phyloP scores from a whole-genome alignment of 2,797 vertebrate genomes.

The Rhinella marina region DNA sequence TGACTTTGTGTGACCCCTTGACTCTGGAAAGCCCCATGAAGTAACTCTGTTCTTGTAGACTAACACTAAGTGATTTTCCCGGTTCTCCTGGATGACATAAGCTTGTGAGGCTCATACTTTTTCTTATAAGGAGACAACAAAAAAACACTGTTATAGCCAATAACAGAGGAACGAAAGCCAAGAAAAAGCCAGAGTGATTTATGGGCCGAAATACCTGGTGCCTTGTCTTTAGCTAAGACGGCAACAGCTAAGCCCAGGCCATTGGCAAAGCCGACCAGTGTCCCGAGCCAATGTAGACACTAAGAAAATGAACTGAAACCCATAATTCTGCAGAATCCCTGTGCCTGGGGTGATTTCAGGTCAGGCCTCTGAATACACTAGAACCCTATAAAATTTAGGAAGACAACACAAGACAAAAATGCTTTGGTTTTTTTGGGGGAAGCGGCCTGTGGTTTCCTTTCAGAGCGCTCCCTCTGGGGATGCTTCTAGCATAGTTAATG shows the following conservation, averaged over 20 bases:
- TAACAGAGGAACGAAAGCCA: constrained; percentile 13
- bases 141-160: constrained; percentile 2
- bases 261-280: constrained; percentile 2
- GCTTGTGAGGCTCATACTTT: background rate
- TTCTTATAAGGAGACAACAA: constrained; percentile 18
- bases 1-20: no score
- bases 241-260: constrained; percentile 21
- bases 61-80: background rate
- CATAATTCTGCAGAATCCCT: constrained; percentile 40
- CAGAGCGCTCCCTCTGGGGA: constrained; percentile 29
- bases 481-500: constrained; percentile 48
- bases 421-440: constrained; percentile 29
- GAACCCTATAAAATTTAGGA: constrained; percentile 58
- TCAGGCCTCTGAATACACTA: constrained; percentile 46
- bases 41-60: background rate
- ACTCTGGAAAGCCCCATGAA: background rate
- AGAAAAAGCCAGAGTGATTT: constrained; percentile 48
- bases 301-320: constrained; percentile 47
- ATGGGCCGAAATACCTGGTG: constrained; percentile 47
- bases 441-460: constrained; percentile 48
- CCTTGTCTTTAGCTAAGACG: constrained; percentile 16
- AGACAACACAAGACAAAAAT: constrained; percentile 47
- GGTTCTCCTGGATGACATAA: background rate
- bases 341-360: constrained; percentile 44
- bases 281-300: constrained; percentile 44